phyloP scores from a whole-genome alignment of 2,888 invertebrate genomes.

The Macrosoma leucophasiata region DNA sequence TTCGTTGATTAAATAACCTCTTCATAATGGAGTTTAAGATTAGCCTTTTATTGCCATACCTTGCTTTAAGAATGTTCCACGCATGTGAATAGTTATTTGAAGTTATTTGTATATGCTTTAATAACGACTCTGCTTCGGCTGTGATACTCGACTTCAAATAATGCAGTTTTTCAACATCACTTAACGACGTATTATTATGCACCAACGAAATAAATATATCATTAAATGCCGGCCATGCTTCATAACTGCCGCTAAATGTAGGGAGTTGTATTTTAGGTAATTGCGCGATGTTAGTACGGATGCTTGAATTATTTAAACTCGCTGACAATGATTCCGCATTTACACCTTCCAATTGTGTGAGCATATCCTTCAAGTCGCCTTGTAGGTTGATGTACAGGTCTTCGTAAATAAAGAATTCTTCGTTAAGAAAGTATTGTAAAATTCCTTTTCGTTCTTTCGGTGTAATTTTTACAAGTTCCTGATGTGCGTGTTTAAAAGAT shows the following conservation, averaged over 20 bases:
- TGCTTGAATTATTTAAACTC: too few species aligned
- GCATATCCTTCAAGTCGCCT: conserved; percentile 2
- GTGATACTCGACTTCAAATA: conserved; percentile 22
- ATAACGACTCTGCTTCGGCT: conserved; percentile 20
- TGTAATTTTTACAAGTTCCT: not conserved
- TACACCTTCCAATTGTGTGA: conserved; percentile 1
- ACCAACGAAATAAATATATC: conserved; percentile 14
- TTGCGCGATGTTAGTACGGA: too few species aligned
- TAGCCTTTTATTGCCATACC: conserved; percentile 23
- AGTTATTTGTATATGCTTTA: conserved; percentile 15
- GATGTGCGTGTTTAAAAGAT: conserved; percentile 1
- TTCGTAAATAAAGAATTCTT: conserved; percentile 5
- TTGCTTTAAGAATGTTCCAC: conserved; percentile 16
- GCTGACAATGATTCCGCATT: too few species aligned
- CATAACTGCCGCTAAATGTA: conserved; percentile 3
- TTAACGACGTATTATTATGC: conserved; percentile 6
- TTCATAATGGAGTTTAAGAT: conserved; percentile 22
- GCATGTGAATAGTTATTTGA: conserved; percentile 18
- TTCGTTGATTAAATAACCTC: conserved; percentile 22
- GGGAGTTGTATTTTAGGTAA: conserved; percentile 20
- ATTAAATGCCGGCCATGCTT: conserved; percentile 2
- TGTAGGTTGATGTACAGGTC: conserved; percentile 1
- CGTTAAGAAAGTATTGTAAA: conserved; percentile 3
- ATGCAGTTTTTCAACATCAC: conserved; percentile 21
- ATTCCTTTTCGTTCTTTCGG: not conserved